Evolutionary conservation across 2,888 invertebrate genomes (phyloP).

Genomic region (Pseudanteris insignis): DNA sequence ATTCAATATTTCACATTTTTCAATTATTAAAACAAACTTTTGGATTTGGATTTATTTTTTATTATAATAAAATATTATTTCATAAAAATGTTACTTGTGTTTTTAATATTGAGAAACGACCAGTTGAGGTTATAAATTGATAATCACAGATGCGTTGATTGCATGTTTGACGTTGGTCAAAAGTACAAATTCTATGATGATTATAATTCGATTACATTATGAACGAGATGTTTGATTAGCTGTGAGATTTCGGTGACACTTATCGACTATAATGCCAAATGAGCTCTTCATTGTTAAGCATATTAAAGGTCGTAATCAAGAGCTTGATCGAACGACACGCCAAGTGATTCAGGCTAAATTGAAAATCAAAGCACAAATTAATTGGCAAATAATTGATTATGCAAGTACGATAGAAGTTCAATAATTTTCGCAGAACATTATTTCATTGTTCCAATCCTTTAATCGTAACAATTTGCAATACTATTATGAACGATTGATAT

Average conservation of each 20-base stretch:
- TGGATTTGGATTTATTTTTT: neutral
- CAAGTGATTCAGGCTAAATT: constrained; percentile 10
- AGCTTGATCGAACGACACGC: constrained; percentile 1
- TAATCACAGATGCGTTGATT: constrained; percentile 1
- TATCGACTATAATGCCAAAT: constrained; percentile 15
- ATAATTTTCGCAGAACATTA: neutral
- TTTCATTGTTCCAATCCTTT: no score
- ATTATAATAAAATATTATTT: neutral
- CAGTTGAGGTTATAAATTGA: neutral
- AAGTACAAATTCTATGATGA: neutral
- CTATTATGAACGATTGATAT: no score
- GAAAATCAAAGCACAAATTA: constrained; percentile 17
- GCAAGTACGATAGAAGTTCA: neutral
- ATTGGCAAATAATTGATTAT: constrained; percentile 8
- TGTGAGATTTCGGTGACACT: constrained; percentile 22
- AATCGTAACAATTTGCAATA: no score
- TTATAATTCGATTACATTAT: constrained; percentile 9
- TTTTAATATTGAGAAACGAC: neutral
- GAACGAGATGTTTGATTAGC: constrained; percentile 19
- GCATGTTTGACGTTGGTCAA: constrained; percentile 4
- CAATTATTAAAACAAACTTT: no score
- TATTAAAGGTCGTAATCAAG: constrained; percentile 15
- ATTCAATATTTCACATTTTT: no score
- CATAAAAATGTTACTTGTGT: no score
- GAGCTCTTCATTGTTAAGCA: constrained; percentile 19